Base-by-base conservation (phyloP, 2,888 invertebrate species). In the Xylota sylvarum region DNA sequence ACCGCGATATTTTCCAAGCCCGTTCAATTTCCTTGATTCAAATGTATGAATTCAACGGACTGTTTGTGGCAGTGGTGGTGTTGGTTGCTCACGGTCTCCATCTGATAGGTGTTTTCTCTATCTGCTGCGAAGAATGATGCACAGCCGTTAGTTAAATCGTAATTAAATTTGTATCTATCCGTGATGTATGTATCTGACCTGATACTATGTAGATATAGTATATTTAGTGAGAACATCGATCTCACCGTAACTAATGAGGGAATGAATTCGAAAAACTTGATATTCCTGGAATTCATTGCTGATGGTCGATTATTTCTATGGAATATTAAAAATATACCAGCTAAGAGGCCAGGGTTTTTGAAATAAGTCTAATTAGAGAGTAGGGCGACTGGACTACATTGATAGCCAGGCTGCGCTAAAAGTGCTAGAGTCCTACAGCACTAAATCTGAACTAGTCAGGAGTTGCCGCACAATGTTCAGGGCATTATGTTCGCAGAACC, bases 81-180 rank as follows among this genome's bases (percentile, higher is more conserved):
- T 14, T 14, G 5, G 14, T 6, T 3, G 1, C 6, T 5, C 14
- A 6, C 4, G n/a, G n/a, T n/a, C 4, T 43, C 5, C n/a, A 46
- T 55, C n/a, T 48, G 56, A 76, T n/a, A n/a, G n/a, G n/a, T 77
- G 58, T 58, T 60, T 58, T 30, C 37, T 67, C 27, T 55, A 69
- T 55, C 67, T 56, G 56, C 40, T 40, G 55, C 12, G 30, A 10
- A 10, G 23, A 3, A 30, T 17, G 19, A 40, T 67, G 67, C 37
- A 14, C 10, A 56, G 3, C 40, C 69, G 60, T 50, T 6, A 58
- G 77, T 77, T 77, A 58, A 67, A 77, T 60, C 58, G 58, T 77
- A 77, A 77, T 50, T 77, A 17, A 67, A 67, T 77, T 77, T 69
- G 30, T 52, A 50, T 60, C 50, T 19, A 30, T 52, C 50, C 40